A percentile compares a stretch with the other conserved stretches of the same genome.
Conservation (phyloP, 2,888 invertebrate genomes). For the Chrysodeixis includens region DNA sequence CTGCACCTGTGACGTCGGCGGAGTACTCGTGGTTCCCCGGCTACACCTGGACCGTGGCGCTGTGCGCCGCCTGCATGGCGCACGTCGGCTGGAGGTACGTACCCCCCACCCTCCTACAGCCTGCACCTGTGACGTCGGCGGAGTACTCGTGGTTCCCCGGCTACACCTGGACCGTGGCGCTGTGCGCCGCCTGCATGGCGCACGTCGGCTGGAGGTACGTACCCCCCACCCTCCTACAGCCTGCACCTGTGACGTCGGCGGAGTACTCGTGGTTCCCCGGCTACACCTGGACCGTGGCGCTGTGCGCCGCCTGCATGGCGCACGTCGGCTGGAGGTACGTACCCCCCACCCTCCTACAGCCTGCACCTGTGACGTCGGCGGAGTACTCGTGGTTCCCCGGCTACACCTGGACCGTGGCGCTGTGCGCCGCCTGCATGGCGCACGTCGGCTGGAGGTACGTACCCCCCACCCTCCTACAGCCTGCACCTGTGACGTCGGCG, state of each 20-base stretch:
- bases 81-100: conserved; percentile 80
- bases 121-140: conserved; percentile 66
- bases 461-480: background rate
- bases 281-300: conserved; percentile 81
- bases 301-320: conserved; percentile 72
- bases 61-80: conserved; percentile 72
- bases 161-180: conserved; percentile 81
- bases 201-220: conserved; percentile 80
- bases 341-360: background rate
- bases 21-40: conserved; percentile 88
- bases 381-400: conserved; percentile 88
- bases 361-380: conserved; percentile 66
- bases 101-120: background rate
- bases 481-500: conserved; percentile 66
- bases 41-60: conserved; percentile 81
- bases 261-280: conserved; percentile 88
- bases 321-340: conserved; percentile 80
- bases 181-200: conserved; percentile 72
- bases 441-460: conserved; percentile 80
- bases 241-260: conserved; percentile 66
- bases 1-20: conserved; percentile 66
- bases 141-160: conserved; percentile 88
- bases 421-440: conserved; percentile 72
- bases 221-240: background rate
- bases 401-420: conserved; percentile 81